Evolutionary conservation across 2,797 vertebrate genomes (phyloP), one percentile per base, ranked within the genome.

Genomic region (Falco peregrinus): DNA sequence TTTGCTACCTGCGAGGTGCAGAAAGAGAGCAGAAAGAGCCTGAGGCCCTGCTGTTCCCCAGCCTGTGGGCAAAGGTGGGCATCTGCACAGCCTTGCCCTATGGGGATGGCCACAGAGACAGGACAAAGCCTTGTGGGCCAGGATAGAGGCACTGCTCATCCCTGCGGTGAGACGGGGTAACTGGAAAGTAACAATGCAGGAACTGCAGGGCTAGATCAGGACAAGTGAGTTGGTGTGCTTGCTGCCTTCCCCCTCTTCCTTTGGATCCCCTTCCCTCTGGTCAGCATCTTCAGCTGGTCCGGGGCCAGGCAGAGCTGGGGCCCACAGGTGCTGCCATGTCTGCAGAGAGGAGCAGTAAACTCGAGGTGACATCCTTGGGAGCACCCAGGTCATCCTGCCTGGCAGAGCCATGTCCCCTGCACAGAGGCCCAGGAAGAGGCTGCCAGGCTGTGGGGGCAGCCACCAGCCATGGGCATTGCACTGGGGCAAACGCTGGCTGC

Each of bases 81-180:
- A 3, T 24, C 47, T 21, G 24, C 37, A 53, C 29, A 63, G 37
- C 59, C 13, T 15, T 41, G 37, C 16, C 29, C 35, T 7, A 7
- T 10, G 10, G 37, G 17, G 47, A 16, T 3, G 6, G 21, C 7
- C 45, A 63, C 22, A 41, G 29, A 41, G 29, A 29, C 35, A 77
- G 29, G n/a, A 63, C 4, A 8, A 51, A 51, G 35, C 21, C 47
- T 9, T 19, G 10, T 50, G 16, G 28, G 16, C 7, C 35, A 60
- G 28, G 45, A n/a, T 13, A 26, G 75, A 63, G 22, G 17, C 6
- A 3, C 21, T 61, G 28, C 45, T 18, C 21, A 50, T 50, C 41
- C 33, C 15, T 12, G 6, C 26, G 3, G 2, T 26, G 20, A n/a
- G 45, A 41, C 1, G 2, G n/a, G 24, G 31, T 37, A n/a, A 53